Evolutionary conservation across 2,113 vertebrate genomes (phyloP).

Genomic region (Ailurus styani): DNA sequence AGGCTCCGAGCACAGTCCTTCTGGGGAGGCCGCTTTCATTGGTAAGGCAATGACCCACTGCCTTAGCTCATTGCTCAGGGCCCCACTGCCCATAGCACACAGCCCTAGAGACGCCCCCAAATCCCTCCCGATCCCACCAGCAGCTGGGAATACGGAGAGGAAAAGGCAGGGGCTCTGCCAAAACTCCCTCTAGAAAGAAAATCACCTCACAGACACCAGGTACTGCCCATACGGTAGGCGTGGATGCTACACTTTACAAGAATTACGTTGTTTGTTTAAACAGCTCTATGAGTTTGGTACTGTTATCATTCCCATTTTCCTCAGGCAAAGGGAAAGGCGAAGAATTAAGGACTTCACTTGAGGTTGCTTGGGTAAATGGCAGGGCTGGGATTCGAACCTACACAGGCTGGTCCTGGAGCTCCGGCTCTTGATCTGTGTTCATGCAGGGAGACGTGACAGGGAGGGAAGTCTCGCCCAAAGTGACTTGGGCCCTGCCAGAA

Average conservation of each 20-base stretch:
- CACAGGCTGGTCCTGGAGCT: not conserved
- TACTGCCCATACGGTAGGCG: not conserved
- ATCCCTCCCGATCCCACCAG: not conserved
- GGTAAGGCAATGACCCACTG: not conserved
- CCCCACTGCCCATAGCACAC: fast-evolving
- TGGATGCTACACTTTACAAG: not conserved
- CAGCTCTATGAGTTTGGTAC: not conserved
- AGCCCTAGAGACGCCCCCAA: not conserved
- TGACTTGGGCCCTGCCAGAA: not conserved
- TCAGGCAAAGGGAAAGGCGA: not conserved
- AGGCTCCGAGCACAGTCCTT: not conserved
- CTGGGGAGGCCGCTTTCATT: not conserved
- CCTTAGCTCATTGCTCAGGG: not conserved
- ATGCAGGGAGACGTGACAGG: not conserved
- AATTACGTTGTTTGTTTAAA: not conserved
- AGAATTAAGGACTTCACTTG: not conserved
- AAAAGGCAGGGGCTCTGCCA: not conserved
- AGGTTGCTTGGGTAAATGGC: not conserved
- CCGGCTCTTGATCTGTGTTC: no score
- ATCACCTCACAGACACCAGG: not conserved
- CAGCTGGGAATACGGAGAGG: not conserved
- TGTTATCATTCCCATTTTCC: not conserved
- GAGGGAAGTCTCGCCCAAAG: not conserved
- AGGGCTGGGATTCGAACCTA: not conserved
- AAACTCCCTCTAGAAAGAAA: not conserved